These are phyloP conservation scores for Mesoligia furuncula DNA, from an alignment of 2,888 invertebrate genomes.

Conservation along the genomic window DNA sequence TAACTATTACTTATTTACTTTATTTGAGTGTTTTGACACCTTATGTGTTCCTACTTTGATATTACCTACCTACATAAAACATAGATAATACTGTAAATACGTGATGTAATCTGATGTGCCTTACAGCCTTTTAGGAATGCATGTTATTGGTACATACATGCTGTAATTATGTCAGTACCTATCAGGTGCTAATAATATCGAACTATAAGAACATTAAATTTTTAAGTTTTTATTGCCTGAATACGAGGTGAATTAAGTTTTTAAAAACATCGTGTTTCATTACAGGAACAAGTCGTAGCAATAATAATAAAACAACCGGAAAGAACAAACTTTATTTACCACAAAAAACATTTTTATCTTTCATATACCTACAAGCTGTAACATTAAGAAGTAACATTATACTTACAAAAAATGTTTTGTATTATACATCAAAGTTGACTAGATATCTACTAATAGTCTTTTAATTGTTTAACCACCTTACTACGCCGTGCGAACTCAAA, in stretches of 20 bases:
- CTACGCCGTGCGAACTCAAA: conserved; percentile 49
- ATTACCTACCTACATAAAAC: not conserved
- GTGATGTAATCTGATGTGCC: not conserved
- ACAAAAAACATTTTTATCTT: conserved; percentile 29
- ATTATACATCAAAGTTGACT: conserved; percentile 61
- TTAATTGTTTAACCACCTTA: conserved; percentile 55
- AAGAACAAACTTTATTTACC: conserved; percentile 55
- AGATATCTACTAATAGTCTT: conserved; percentile 54
- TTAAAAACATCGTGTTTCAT: not conserved
- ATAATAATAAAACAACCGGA: conserved; percentile 59
- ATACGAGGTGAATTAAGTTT: not conserved
- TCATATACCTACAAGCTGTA: conserved; percentile 31
- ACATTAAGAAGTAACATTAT: conserved; percentile 22
- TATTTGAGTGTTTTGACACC: conserved; percentile 39
- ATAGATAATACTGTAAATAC: not conserved
- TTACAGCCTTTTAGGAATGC: not conserved
- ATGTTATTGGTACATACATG: not conserved
- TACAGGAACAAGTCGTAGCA: conserved; percentile 23
- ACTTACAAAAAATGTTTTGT: conserved; percentile 37
- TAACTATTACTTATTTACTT: conserved; percentile 56
- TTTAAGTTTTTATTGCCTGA: no score
- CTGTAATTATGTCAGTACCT: not conserved
- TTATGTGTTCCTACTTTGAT: conserved; percentile 26
- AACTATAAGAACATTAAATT: not conserved
- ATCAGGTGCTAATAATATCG: not conserved